Evolutionary conservation across 2,888 invertebrate genomes (phyloP).

Genomic region (Lycia hirtaria): DNA sequence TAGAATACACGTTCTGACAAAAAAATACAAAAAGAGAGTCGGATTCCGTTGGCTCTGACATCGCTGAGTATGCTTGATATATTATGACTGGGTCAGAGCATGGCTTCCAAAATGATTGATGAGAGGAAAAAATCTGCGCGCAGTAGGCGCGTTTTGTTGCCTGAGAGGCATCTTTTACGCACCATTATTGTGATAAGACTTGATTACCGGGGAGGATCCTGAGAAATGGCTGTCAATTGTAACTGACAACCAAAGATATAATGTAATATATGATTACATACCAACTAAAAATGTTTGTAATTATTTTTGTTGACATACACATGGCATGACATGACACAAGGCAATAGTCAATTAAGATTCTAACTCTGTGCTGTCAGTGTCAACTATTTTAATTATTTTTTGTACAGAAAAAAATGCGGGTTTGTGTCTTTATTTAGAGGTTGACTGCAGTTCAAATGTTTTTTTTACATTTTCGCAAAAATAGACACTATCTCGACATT

Average conservation of each 20-base stretch:
- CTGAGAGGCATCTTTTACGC: slow-evolving; percentile 1
- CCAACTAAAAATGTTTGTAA: no score
- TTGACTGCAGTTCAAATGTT: no score
- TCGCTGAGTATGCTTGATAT: slow-evolving; percentile 9
- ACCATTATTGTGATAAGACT: not conserved
- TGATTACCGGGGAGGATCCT: not conserved
- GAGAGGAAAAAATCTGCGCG: slow-evolving; percentile 4
- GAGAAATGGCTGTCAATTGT: not conserved
- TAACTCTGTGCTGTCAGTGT: no score
- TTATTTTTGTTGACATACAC: no score
- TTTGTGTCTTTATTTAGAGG: no score
- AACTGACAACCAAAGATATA: not conserved
- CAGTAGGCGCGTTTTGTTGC: slow-evolving; percentile 1
- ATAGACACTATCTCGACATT: no score
- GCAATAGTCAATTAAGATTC: no score
- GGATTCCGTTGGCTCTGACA: slow-evolving; percentile 5
- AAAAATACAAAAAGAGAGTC: not conserved
- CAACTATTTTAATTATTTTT: no score
- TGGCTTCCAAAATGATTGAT: slow-evolving; percentile 13
- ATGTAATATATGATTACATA: no score
- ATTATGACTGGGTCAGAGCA: slow-evolving; percentile 14
- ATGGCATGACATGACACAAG: no score
- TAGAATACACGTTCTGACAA: not conserved
- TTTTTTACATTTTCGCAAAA: no score
- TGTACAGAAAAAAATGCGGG: no score